A percentile compares a stretch with the other conserved stretches of the same genome.
These are phyloP conservation scores for Drosophila dives DNA, from an alignment of 2,888 invertebrate species.

Conservation along the genomic window DNA sequence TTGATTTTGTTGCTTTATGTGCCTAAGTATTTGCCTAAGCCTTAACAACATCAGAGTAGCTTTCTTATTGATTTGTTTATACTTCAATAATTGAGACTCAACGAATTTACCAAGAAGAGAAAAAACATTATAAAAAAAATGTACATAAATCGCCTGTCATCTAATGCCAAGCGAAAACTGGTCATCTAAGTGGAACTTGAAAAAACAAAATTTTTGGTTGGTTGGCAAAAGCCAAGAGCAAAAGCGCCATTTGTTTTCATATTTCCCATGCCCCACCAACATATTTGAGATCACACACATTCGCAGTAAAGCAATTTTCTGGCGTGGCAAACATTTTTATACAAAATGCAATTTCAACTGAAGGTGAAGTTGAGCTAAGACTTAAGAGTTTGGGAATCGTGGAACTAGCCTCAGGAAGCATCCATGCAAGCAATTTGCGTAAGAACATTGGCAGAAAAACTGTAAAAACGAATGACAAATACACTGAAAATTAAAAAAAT, in stretches of 20 bases:
- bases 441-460: constrained; percentile 66
- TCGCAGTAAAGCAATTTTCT: constrained; percentile 39
- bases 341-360: constrained; percentile 73
- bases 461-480: constrained; percentile 30
- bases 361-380: constrained; percentile 62
- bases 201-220: constrained; percentile 42
- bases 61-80: constrained; percentile 7
- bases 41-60: constrained; percentile 1
- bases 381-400: constrained; percentile 20
- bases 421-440: constrained; percentile 37
- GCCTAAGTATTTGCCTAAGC: constrained; percentile 1
- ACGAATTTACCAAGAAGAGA: constrained; percentile 7
- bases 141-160: constrained; percentile 45
- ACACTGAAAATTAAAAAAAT: background rate
- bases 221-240: constrained; percentile 57
- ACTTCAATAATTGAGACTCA: constrained; percentile 7
- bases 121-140: constrained; percentile 10
- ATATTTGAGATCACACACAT: background rate
- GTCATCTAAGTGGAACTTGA: constrained; percentile 23
- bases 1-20: background rate
- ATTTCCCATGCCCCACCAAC: constrained; percentile 36
- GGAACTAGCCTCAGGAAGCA: constrained; percentile 1
- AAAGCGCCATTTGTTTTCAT: constrained; percentile 76
- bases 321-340: constrained; percentile 61
- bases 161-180: constrained; percentile 11